Base-by-base conservation (phyloP, 2,888 invertebrate genomes). In the Ischnura elegans region DNA sequence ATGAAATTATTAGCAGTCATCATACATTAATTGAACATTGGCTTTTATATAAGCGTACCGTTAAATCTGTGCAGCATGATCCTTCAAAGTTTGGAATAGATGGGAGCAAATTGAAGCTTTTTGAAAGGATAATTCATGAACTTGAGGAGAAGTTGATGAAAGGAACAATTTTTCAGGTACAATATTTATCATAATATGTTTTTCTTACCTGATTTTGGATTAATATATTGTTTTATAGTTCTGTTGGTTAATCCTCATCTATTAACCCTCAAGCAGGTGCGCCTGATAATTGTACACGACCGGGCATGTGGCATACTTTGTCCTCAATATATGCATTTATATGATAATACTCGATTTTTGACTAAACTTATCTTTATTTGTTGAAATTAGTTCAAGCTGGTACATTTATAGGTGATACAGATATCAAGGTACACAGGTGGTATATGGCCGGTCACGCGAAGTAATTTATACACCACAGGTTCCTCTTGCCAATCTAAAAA, bases 21-120 rank as follows among this genome's bases (percentile, higher is more conserved):
- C 96, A 96, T 0, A 95, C 96, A 0, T 96, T 97, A 87, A 96
- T 97, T 93, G 96, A 97, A 95, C 98, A 98, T 95, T 99, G 98
- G 98, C 97, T 97, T 93, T 96, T 97, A 47, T 99, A 98, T 95
- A 97, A 97, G 95, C 97, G 98, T 96, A 97, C 97, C 95, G 96
- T 99, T 0, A 97, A 97, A 94, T 97, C 97, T 51, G 97, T 98
- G 51, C 96, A 97, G 93, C 97, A 97, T 94, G 97, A 97, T 95
- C 97, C 97, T 51, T 95, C 97, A 55, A 96, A 97, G 95, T 97
- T 97, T 95, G 96, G 97, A 94, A 95, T 97, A 93, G 96, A 97
- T 90, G 96, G 97, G 94, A 97, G 97, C 16, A 97, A 97, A 95
- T 96, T 98, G 10, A 96, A 97, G 94, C 97, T 97, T 6, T 97